Base-by-base conservation (phyloP, 2,113 vertebrate genomes). In the Turnix velox region DNA sequence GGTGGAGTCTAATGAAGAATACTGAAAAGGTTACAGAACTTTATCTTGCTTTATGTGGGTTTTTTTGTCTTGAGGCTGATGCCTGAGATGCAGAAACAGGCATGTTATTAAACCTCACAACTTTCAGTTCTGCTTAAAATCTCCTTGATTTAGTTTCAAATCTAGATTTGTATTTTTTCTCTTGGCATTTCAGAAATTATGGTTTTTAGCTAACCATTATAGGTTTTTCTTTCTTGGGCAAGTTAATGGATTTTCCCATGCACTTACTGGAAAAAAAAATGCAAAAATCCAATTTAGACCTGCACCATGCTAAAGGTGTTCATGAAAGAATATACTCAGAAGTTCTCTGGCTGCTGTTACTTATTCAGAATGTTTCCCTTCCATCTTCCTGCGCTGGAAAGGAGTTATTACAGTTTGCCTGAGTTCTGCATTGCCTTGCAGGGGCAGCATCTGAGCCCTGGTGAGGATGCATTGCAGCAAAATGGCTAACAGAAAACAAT, bases 1-100 rank as follows among this genome's bases (percentile, higher is more conserved):
- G 72, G 92, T 87, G 59, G 61, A 88, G 84, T 91, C 91, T 95
- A 97, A 97, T 96, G 96, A 95, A 96, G 95, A 96, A 96, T 96
- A 93, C 51, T 96, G 96, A 95, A 97, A 95, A 96, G 95, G 92
- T 96, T 94, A 91, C 87, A 63, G 94, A 92, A 92, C 73, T 96
- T 97, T 79, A 78, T 91, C 54, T 31, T 71, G 62, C 61, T 89
- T 71, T 73, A 28, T 78, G 68, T 82, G 67, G n/a, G n/a, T n/a
- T 39, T 95, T 94, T 95, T 94, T 91, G 52, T 95, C 84, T 94
- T 75, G 40, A 94, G 79, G 37, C 31, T 69, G 74, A 62, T 85
- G 51, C 51, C 69, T 79, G 51, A 88, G 51, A 85, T 42, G 40
- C 45, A 84, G 33, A 86, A 91, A 72, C 11, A 73, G 42, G 51